Percentiles rank a stretch among this genome's conserved stretches.
phyloP scores from a whole-genome alignment of 2,113 vertebrate genomes.

The Eptesicus fuscus region DNA sequence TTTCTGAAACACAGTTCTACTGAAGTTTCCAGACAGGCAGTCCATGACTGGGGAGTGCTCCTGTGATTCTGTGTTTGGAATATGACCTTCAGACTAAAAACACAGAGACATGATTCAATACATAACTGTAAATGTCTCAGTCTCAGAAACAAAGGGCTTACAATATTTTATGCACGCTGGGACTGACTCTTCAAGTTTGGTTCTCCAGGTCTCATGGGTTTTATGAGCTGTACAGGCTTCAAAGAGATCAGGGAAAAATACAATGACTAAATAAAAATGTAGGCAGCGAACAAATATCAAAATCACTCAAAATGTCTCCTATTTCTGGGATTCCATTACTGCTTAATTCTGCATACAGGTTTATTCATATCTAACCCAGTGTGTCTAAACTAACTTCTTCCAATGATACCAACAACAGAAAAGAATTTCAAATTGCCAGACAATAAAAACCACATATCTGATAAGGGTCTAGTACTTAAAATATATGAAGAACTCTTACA shows the following conservation, averaged over 20 bases:
- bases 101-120: neutral
- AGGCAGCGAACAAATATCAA: neutral
- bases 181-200: neutral
- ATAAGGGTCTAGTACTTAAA: neutral
- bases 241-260: neutral
- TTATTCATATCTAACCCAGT: neutral
- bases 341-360: neutral
- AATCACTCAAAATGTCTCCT: constrained; percentile 24
- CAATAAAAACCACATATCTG: neutral
- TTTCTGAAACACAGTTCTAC: neutral
- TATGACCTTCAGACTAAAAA: constrained; percentile 23
- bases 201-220: neutral
- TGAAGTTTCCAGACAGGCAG: neutral
- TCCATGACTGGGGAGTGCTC: neutral
- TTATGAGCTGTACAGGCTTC: neutral
- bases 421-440: constrained; percentile 7
- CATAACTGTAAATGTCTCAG: neutral
- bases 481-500: neutral
- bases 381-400: neutral
- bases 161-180: neutral
- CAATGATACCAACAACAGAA: neutral
- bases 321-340: constrained; percentile 12
- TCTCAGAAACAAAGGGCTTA: neutral
- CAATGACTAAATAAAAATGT: constrained; percentile 15
- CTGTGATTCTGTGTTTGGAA: constrained; percentile 21